Percentiles rank a stretch among this genome's conserved stretches.
phyloP scores from a whole-genome alignment of 2,888 invertebrate species.

The Phania funesta region DNA sequence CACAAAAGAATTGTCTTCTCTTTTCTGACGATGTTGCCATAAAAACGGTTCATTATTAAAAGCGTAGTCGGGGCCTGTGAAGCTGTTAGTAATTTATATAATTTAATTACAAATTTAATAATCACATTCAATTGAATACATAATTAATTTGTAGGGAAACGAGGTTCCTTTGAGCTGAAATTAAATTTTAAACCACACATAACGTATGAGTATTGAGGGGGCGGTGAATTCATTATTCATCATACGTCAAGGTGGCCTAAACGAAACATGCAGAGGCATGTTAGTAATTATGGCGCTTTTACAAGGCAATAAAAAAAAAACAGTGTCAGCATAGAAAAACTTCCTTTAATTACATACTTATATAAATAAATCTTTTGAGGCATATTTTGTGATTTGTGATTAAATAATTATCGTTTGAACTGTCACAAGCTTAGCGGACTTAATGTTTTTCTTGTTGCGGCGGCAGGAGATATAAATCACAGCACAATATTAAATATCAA shows the following conservation, averaged over 20 bases:
- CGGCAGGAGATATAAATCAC: neutral
- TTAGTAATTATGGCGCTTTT: too few species aligned
- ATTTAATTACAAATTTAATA: constrained; percentile 39
- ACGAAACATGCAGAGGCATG: neutral
- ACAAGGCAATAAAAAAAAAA: too few species aligned
- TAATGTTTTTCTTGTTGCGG: neutral
- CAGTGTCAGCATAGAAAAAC: too few species aligned
- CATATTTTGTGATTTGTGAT: constrained; percentile 3
- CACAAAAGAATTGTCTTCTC: constrained; percentile 45
- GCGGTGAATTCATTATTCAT: neutral
- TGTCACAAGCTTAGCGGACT: neutral
- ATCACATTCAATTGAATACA: neutral
- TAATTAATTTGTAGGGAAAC: constrained; percentile 30
- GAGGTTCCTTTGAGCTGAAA: neutral
- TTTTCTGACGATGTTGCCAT: neutral
- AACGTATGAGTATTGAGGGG: neutral
- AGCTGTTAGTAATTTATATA: constrained; percentile 7
- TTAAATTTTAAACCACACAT: neutral
- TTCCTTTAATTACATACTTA: too few species aligned
- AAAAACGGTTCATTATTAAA: constrained; percentile 32
- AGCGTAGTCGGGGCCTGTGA: neutral
- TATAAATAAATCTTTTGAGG: neutral
- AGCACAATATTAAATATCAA: neutral
- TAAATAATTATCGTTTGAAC: neutral
- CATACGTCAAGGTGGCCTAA: neutral